Evolutionary conservation across 2,113 vertebrate species (phyloP), one percentile per base, ranked within the genome.

Genomic region (Tyrannus savana): DNA sequence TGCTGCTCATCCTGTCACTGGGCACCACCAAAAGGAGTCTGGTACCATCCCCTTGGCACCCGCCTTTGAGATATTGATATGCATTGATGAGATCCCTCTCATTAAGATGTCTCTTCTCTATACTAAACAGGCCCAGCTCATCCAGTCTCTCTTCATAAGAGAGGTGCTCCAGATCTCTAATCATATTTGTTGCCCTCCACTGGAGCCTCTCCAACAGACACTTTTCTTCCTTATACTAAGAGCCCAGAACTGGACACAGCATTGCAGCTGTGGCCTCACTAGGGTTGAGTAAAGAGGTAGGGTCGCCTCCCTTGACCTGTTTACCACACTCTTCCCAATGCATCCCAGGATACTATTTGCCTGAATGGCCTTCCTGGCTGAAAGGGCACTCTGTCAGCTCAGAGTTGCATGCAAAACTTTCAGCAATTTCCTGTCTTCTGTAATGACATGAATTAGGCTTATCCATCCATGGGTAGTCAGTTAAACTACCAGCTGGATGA

Each of bases 1-100:
- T 69, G 17, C 5, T 12, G 9, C n/a, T 69, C 24, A 4, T 31
- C 30, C 21, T 47, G n/a, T 41, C 0, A 0, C 53, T 47, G 47
- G 24, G 30, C 19, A 83, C 24, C 21, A 35, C 7, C 6, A 5
- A 68, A 60, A 67, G 8, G 7, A 53, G 4, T 12, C 39, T 35
- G n/a, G 25, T 7, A 47, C 14, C 19, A 15, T 31, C 12, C 23
- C 33, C 21, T 31, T 27, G 30, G n/a, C 25, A 47, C 9, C 7
- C 6, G 4, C 11, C 10, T 76, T 33, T 31, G 47, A 49, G 30
- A 10, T 15, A 16, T 47, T 55, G 27, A 10, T 27, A 42, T 4
- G 3, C 2, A 23, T 41, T 35, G 23, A 27, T 23, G 39, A 62
- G 30, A 62, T 16, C 14, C 14, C 14, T 16, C 35, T 69, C 41